Conservation (phyloP, 2,113 vertebrate species). For the Clarias gariepinus region DNA sequence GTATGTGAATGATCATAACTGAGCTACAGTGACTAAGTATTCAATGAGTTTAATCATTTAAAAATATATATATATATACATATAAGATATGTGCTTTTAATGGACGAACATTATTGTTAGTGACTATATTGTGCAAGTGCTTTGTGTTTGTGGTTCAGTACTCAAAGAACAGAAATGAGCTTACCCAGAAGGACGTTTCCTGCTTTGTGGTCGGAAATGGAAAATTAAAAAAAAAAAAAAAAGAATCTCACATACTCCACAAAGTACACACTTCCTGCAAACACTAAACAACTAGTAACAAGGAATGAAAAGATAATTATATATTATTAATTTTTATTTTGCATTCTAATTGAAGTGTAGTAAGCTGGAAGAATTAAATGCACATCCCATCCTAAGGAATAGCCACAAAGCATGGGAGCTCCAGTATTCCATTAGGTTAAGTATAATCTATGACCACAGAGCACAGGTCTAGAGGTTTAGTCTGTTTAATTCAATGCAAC, state of each 20-base stretch:
- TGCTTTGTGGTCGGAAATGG: slow-evolving; percentile 60
- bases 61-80: background rate
- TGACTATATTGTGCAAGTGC: slow-evolving; percentile 11
- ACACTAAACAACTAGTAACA: background rate
- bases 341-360: background rate
- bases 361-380: background rate
- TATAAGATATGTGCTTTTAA: background rate
- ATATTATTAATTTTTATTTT: background rate
- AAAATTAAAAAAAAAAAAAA: slow-evolving; percentile 53
- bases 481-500: background rate
- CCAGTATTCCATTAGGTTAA: background rate
- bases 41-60: background rate
- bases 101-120: slow-evolving; percentile 22
- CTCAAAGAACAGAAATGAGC: slow-evolving; percentile 39
- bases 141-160: slow-evolving; percentile 48
- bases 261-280: slow-evolving; percentile 40
- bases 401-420: background rate
- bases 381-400: background rate
- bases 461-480: background rate
- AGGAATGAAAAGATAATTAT: background rate
- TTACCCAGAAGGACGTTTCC: slow-evolving; percentile 55
- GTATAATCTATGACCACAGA: background rate
- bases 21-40: background rate
- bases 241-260: slow-evolving; percentile 32
- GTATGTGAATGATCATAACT: background rate